Base-by-base conservation (phyloP, 2,888 invertebrate species). In the Altica lythri region DNA sequence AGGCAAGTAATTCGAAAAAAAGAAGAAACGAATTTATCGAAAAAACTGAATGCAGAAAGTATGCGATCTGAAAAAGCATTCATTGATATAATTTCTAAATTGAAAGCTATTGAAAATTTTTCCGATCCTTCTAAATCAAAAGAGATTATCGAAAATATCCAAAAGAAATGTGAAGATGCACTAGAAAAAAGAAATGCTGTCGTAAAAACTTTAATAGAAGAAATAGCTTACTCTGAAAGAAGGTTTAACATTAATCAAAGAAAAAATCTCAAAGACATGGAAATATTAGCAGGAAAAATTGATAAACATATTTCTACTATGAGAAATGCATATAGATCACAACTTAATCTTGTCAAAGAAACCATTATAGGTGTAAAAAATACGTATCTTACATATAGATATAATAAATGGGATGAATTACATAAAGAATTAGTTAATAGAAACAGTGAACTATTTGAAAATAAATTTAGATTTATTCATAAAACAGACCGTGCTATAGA, bases 201-300 rank as follows among this genome's bases (percentile, higher is more conserved):
- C 9, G 90, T 92, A 22, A 77, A 76, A 0, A 80, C 85, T 67
- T 77, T 92, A 32, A 86, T 85, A 67, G 70, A 80, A 59, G 89
- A 92, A 69, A 76, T 95, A 38, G 83, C 84, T 59, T 78, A 79
- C 34, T 86, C 89, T 62, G 93, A 94, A 55, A 64, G 59, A 82
- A 85, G 73, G 45, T 76, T 72, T 53, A 63, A 65, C n/a, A 67
- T 62, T 10, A 85, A 86, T 63, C 85, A 90, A 74, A 79, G 78
- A 63, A 82, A 81, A 52, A 87, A 94, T 78, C 86, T 86, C 16
- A 86, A 88, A 53, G 95, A 95, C 70, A 84, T 95, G 30, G 86
- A 88, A 70, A 82, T 89, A 61, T 79, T 95, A 59, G 87, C 90
- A 0, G 87, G 90, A 50, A 81, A 94, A 71, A 89, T 95, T 61